Evolutionary conservation across 2,113 vertebrate genomes (phyloP).

Genomic region (Canis aureus): DNA sequence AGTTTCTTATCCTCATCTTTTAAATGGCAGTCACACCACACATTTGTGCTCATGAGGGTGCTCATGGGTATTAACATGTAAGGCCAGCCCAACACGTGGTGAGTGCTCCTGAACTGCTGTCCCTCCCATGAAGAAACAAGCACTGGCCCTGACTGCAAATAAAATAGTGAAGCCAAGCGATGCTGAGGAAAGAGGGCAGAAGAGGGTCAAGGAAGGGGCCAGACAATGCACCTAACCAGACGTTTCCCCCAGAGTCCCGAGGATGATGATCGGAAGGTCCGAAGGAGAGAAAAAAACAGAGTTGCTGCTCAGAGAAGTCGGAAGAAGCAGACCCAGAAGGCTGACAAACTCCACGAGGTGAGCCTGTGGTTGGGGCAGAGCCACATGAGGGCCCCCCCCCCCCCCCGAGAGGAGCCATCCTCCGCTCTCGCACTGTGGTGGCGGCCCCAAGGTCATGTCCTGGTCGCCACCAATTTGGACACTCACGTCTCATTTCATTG

Average conservation of each 20-base stretch:
- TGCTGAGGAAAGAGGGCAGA: background rate
- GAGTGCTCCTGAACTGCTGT: accelerated
- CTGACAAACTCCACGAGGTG: slow-evolving; percentile 96
- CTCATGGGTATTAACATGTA: background rate
- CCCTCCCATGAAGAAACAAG: accelerated
- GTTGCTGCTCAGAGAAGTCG: slow-evolving; percentile 96
- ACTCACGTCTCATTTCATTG: background rate
- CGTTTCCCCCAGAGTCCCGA: slow-evolving; percentile 87
- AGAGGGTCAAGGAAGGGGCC: background rate
- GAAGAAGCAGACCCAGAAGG: slow-evolving; percentile 96
- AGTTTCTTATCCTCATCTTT: slow-evolving; percentile 77
- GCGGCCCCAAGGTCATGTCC: background rate
- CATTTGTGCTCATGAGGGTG: background rate
- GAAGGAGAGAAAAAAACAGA: slow-evolving; percentile 95
- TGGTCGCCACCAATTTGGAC: background rate
- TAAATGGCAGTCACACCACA: background rate
- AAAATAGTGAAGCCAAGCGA: accelerated
- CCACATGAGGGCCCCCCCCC: background rate
- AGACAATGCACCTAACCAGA: accelerated
- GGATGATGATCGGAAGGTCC: slow-evolving; percentile 90
- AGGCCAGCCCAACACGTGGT: background rate
- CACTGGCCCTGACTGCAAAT: accelerated
- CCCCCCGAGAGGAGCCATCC: background rate
- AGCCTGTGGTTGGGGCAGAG: slow-evolving; percentile 30
- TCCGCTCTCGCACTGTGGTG: accelerated